phyloP scores from a whole-genome alignment of 2,797 vertebrate species.

The Molossus molossus region DNA sequence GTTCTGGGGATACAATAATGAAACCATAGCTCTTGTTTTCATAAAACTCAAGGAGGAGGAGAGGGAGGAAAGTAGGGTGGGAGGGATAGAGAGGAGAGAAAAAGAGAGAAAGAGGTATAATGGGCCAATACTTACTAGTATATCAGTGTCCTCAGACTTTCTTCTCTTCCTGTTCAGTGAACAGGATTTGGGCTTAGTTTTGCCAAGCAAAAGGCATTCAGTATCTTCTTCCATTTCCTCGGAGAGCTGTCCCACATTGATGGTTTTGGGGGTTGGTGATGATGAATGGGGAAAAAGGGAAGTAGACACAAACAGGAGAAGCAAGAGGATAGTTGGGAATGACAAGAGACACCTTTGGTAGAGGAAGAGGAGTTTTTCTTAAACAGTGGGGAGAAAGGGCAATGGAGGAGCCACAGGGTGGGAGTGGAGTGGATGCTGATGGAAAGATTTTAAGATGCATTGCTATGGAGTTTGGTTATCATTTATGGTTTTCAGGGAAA shows the following conservation, averaged over 20 bases:
- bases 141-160: not conserved
- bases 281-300: not conserved
- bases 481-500: conserved; percentile 11
- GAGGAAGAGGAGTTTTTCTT: not conserved
- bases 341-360: not conserved
- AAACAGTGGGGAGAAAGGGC: not conserved
- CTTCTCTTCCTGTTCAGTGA: not conserved
- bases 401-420: not conserved
- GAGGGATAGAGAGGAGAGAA: too few species aligned
- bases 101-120: not conserved
- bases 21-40: not conserved
- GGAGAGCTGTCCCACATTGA: not conserved
- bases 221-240: not conserved
- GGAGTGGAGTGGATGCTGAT: not conserved
- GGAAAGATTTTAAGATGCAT: not conserved
- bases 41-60: not conserved
- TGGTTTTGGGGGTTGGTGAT: not conserved
- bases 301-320: not conserved
- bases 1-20: not conserved
- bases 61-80: rapidly evolving
- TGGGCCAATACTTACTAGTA: not conserved
- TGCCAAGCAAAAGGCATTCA: not conserved
- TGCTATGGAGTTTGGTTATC: not conserved
- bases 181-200: conserved; percentile 1
- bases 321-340: not conserved